Evolutionary conservation across 1,140 invertebrate genomes (phyloP).

Genomic region (Lordiphosa clarofinis): DNA sequence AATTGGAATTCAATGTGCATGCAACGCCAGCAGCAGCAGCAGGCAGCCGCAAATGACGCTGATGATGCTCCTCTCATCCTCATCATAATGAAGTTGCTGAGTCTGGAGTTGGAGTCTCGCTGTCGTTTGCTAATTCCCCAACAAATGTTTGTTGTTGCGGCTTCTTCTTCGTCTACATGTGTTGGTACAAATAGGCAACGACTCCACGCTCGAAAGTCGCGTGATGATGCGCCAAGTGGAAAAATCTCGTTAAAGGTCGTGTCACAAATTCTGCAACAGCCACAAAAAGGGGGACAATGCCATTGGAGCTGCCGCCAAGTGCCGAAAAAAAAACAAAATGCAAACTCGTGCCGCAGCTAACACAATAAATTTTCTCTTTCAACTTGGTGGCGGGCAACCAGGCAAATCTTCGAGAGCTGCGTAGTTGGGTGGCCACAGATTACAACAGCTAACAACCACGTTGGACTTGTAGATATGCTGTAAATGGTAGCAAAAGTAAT

Average conservation of each 20-base stretch:
- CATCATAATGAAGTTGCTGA: constrained; percentile 57
- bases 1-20: constrained; percentile 76
- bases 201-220: constrained; percentile 60
- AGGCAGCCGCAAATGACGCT: constrained; percentile 47
- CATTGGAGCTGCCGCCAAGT: constrained; percentile 24
- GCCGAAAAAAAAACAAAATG: constrained; percentile 39
- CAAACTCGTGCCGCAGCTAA: constrained; percentile 60
- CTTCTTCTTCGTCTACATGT: constrained; percentile 51
- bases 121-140: constrained; percentile 64
- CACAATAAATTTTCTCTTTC: constrained; percentile 71
- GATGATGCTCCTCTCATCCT: constrained; percentile 50
- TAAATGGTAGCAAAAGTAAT: constrained; percentile 48
- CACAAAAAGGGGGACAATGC: constrained; percentile 40
- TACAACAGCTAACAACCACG: neutral
- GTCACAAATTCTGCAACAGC: constrained; percentile 60
- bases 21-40: constrained; percentile 46
- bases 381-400: constrained; percentile 29
- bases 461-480: constrained; percentile 7
- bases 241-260: constrained; percentile 73
- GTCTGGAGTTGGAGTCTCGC: constrained; percentile 21
- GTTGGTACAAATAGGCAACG: constrained; percentile 63
- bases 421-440: constrained; percentile 47
- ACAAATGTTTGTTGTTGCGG: constrained; percentile 65
- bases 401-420: constrained; percentile 18
- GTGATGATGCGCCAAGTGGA: constrained; percentile 70